Evolutionary conservation across 2,797 vertebrate genomes (phyloP).

Genomic region (Rhynchonycteris naso): DNA sequence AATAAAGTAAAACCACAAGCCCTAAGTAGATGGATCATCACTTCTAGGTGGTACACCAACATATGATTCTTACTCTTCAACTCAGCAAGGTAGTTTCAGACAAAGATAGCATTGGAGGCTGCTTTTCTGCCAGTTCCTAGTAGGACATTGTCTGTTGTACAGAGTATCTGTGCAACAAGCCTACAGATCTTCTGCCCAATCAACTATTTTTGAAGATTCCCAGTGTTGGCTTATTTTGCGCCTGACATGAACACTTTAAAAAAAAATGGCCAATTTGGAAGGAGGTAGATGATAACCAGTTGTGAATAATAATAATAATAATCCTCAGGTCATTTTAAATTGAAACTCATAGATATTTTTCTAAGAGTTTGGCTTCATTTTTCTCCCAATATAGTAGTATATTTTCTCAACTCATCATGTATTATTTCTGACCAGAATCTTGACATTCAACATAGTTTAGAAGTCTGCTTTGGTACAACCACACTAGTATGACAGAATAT

Average conservation of each 20-base stretch:
- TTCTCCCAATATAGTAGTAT: not conserved
- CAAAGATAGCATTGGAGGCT: not conserved
- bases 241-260: slow-evolving; percentile 52
- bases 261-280: slow-evolving; percentile 30
- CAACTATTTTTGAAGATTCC: slow-evolving; percentile 52
- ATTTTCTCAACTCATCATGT: slow-evolving; percentile 4
- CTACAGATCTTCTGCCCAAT: slow-evolving; percentile 43
- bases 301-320: slow-evolving; percentile 42
- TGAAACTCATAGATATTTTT: slow-evolving; percentile 28
- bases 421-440: slow-evolving; percentile 41
- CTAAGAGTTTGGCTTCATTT: slow-evolving; percentile 31
- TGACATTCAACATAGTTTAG: not conserved
- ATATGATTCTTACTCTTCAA: not conserved
- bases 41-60: not conserved
- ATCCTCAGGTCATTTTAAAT: not conserved
- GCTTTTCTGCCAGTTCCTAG: slow-evolving; percentile 36
- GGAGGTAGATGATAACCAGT: not conserved
- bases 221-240: slow-evolving; percentile 23
- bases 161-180: slow-evolving; percentile 20
- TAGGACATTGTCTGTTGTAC: slow-evolving; percentile 1
- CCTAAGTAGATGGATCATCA: not conserved
- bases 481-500: not conserved
- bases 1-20: slow-evolving; percentile 23
- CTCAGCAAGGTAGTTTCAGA: slow-evolving; percentile 19
- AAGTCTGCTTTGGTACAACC: slow-evolving; percentile 14